Percentiles rank a stretch among this genome's conserved stretches.
These are phyloP conservation scores for Spea multiplicata DNA, from an alignment of 2,113 vertebrate species.

Conservation along the genomic window DNA sequence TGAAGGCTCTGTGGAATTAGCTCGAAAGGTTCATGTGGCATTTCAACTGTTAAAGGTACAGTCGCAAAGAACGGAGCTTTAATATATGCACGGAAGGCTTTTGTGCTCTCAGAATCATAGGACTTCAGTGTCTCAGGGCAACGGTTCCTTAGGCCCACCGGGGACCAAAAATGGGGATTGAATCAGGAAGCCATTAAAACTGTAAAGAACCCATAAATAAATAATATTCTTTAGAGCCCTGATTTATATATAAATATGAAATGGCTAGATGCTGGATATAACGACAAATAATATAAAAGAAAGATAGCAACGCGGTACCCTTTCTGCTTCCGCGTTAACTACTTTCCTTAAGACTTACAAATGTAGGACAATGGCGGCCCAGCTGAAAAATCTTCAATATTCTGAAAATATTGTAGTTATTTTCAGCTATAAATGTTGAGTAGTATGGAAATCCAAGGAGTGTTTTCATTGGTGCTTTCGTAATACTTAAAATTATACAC, in stretches of 20 bases:
- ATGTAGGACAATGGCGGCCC: no score
- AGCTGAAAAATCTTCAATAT: no score
- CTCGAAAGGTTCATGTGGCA: neutral
- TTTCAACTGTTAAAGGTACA: neutral
- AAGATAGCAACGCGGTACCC: no score
- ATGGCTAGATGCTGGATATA: conserved; percentile 51
- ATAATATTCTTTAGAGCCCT: conserved; percentile 50
- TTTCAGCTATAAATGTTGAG: no score
- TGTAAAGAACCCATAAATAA: conserved; percentile 55
- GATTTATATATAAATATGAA: conserved; percentile 60
- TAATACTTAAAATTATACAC: no score
- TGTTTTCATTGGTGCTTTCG: no score
- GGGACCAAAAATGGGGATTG: conserved; percentile 26
- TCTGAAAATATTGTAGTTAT: no score
- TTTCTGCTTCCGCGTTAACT: no score
- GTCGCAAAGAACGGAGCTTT: neutral
- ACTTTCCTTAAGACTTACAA: no score
- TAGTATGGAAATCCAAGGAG: no score
- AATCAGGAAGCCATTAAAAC: conserved; percentile 44
- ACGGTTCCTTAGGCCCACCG: neutral
- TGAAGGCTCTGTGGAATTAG: neutral
- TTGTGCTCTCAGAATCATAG: neutral
- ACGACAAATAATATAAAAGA: neutral
- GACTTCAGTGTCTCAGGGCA: conserved; percentile 10
- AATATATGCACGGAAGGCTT: neutral